phyloP scores from a whole-genome alignment of 2,888 invertebrate genomes.

The Yponomeuta cagnagella region DNA sequence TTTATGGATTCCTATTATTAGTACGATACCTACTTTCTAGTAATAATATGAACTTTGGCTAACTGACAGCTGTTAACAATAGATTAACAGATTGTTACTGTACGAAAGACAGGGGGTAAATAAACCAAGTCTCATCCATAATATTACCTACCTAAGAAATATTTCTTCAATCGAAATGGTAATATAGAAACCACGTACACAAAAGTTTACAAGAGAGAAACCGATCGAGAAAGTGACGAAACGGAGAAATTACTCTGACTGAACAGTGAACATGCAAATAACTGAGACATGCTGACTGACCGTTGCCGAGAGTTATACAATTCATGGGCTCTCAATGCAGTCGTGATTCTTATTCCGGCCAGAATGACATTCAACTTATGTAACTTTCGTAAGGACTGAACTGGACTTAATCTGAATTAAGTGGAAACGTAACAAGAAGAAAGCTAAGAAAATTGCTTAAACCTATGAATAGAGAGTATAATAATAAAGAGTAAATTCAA shows the following conservation, averaged over 20 bases:
- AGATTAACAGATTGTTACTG: too few relatives aligned
- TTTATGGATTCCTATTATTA: conserved; percentile 22
- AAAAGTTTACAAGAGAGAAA: conserved; percentile 39
- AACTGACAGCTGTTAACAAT: too few relatives aligned
- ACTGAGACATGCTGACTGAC: not conserved
- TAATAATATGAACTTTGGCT: too few relatives aligned
- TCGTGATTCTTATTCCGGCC: not conserved
- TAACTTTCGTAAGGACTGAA: conserved; percentile 18
- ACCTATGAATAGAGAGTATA: too few relatives aligned
- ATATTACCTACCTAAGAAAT: not conserved
- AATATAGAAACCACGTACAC: not conserved
- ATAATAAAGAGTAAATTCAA: too few relatives aligned
- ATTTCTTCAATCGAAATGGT: not conserved
- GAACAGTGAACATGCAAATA: conserved; percentile 22
- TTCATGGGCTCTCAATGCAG: not conserved
- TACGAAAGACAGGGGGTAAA: not conserved
- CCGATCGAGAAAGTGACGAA: conserved; percentile 60
- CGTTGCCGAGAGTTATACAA: conserved; percentile 18
- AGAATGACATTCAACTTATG: conserved; percentile 1
- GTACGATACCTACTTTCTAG: not conserved
- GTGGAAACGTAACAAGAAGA: conserved; percentile 15
- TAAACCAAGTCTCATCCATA: not conserved
- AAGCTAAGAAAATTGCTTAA: not conserved
- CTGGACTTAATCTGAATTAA: conserved; percentile 22
- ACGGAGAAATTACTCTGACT: conserved; percentile 36